Evolutionary conservation across 2,888 invertebrate genomes (phyloP).

Genomic region (Sinelater perroti): DNA sequence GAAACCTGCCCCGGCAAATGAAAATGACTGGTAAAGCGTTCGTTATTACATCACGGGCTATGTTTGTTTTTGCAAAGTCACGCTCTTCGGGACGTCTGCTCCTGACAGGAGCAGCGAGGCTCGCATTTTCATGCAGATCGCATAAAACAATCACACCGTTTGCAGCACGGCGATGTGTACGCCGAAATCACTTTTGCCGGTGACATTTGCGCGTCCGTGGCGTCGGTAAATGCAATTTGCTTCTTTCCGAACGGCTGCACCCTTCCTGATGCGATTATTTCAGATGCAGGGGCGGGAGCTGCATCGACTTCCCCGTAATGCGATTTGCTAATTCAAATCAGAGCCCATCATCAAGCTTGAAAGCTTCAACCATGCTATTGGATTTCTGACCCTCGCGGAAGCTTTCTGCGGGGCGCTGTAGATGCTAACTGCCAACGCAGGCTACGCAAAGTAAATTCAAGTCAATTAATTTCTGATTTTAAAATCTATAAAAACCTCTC

Average conservation of each 20-base stretch:
- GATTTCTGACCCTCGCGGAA: constrained; percentile 49
- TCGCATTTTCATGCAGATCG: constrained; percentile 39
- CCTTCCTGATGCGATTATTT: constrained; percentile 52
- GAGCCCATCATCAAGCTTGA: constrained; percentile 51
- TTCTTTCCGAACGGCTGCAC: constrained; percentile 53
- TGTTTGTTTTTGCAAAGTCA: constrained; percentile 43
- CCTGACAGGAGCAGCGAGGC: constrained; percentile 40
- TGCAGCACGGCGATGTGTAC: constrained; percentile 43
- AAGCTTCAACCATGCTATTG: constrained; percentile 50
- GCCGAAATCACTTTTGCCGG: constrained; percentile 48
- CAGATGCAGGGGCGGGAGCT: constrained; percentile 42
- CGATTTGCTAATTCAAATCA: constrained; percentile 55
- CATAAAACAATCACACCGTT: constrained; percentile 47
- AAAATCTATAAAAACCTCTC: neutral
- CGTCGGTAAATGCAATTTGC: constrained; percentile 51
- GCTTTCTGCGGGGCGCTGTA: constrained; percentile 15
- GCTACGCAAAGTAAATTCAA: constrained; percentile 12
- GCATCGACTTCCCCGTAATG: constrained; percentile 45
- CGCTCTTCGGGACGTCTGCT: constrained; percentile 38
- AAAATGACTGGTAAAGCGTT: constrained; percentile 36
- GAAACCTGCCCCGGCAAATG: constrained; percentile 25
- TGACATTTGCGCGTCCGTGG: constrained; percentile 49
- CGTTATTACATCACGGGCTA: constrained; percentile 37
- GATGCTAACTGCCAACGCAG: constrained; percentile 9
- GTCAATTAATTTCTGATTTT: neutral